These are phyloP conservation scores for Brachionus sp. DNA, from an alignment of 1,140 invertebrate species.

Conservation along the genomic window DNA sequence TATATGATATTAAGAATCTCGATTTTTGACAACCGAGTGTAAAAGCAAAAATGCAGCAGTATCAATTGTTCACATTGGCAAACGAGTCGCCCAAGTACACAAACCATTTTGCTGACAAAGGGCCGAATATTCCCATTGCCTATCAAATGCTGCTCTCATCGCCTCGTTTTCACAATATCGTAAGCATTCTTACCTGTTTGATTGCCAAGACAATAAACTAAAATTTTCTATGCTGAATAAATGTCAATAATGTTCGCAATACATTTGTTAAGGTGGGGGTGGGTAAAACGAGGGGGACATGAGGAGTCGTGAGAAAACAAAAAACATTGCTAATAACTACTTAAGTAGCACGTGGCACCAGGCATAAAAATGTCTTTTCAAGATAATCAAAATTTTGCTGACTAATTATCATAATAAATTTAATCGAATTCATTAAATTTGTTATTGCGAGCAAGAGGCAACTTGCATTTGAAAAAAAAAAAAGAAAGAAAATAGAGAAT, in stretches of 20 bases:
- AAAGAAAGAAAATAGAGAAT: not conserved
- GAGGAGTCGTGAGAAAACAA: not conserved
- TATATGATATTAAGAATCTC: not conserved
- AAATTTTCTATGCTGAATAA: not conserved
- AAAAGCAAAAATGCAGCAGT: not conserved
- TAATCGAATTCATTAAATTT: constrained; percentile 10
- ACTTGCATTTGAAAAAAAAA: not conserved
- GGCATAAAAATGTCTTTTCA: not conserved
- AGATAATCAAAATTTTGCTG: not conserved
- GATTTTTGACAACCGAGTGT: not conserved
- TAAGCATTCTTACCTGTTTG: not conserved
- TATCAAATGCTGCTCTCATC: not conserved
- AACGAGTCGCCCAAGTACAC: not conserved
- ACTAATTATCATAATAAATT: constrained; percentile 19
- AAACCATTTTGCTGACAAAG: not conserved
- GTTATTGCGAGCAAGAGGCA: constrained; percentile 22
- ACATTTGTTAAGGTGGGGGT: not conserved
- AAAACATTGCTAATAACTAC: not conserved
- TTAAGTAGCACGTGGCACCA: not conserved
- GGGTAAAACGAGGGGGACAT: not conserved
- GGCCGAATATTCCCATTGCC: not conserved
- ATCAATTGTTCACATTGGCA: not conserved
- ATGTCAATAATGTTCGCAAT: not conserved
- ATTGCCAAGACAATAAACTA: not conserved
- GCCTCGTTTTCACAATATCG: not conserved